Conservation (phyloP, 2,113 vertebrate genomes). For the Macrotus californicus region DNA sequence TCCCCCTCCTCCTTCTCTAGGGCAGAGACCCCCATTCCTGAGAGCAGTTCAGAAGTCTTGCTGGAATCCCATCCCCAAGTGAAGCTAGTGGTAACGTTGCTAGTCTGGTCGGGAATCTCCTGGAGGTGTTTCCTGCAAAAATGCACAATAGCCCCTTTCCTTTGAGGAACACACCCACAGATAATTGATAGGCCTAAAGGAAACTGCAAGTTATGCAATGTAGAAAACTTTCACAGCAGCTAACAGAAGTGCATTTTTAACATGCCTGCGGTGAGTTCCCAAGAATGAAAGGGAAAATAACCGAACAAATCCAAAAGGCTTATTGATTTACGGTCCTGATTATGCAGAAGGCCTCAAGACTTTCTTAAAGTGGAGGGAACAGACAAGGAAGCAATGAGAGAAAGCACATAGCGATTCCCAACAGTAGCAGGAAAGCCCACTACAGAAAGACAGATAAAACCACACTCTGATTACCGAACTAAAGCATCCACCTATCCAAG, state of each 20-base stretch:
- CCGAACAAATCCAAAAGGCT: neutral
- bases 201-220: neutral
- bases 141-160: conserved; percentile 24
- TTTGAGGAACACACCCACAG: conserved; percentile 30
- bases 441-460: neutral
- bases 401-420: neutral
- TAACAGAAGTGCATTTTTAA: neutral
- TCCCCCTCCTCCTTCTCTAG: conserved; percentile 80
- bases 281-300: conserved; percentile 25
- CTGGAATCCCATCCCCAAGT: conserved; percentile 74
- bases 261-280: neutral
- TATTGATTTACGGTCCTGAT: conserved; percentile 24
- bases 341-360: conserved; percentile 6
- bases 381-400: neutral
- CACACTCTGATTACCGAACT: neutral
- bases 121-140: conserved; percentile 83
- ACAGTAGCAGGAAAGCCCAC: neutral
- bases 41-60: conserved; percentile 73
- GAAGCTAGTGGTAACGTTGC: conserved; percentile 75
- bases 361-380: conserved; percentile 10
- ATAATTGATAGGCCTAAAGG: conserved; percentile 18
- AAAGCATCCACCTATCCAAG: conserved; percentile 4
- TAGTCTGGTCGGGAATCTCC: conserved; percentile 81
- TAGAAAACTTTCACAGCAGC: neutral
- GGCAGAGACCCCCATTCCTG: conserved; percentile 74